Base-by-base conservation (phyloP, 1,140 invertebrate genomes). In the Coboldia fuscipes region DNA sequence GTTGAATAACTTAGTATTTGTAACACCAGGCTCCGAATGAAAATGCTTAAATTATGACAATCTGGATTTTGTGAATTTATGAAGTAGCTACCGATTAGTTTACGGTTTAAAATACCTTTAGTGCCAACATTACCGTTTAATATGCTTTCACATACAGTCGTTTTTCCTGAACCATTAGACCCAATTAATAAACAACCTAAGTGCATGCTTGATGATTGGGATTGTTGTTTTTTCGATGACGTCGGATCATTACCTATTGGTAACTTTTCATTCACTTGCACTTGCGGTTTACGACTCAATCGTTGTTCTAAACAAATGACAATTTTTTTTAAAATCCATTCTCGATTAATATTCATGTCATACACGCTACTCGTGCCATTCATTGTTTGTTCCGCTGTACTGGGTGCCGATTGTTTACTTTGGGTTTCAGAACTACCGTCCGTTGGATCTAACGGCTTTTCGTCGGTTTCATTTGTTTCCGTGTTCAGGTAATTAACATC, bases 301-400 rank as follows among this genome's bases (percentile, higher is more conserved):
- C 78, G 54, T 47, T 83, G 77, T 43, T 93, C 86, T 40, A 96
- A 48, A 40, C 82, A 89, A 42, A 92, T 77, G 2, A 75, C 73
- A n/a, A 96, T 65, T 56, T 94, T 94, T 48, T 82, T 77, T 44
- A 94, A 89, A 2, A 82, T 84, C 90, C 89, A 96, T 57, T 94
- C 88, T 12, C 90, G 68, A 29, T 55, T 49, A 22, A 55, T 53
- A 28, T 50, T 51, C 9, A 15, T 6, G 13, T 31, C 7, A 18
- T 31, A 6, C 6, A 29, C 5, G 14, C 14, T 29, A 6, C 14
- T 13, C 9, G 27, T 8, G n/a, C 6, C 8, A 29, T 13, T 13
- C 5, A 5, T 13, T 5, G 14, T 15, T 6, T 5, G 5, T 10
- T 9, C 14, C 4, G 27, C 6, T 15, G 6, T 13, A 29, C 14